phyloP scores from a whole-genome alignment of 2,888 invertebrate genomes.

The Slavum lentiscoides region DNA sequence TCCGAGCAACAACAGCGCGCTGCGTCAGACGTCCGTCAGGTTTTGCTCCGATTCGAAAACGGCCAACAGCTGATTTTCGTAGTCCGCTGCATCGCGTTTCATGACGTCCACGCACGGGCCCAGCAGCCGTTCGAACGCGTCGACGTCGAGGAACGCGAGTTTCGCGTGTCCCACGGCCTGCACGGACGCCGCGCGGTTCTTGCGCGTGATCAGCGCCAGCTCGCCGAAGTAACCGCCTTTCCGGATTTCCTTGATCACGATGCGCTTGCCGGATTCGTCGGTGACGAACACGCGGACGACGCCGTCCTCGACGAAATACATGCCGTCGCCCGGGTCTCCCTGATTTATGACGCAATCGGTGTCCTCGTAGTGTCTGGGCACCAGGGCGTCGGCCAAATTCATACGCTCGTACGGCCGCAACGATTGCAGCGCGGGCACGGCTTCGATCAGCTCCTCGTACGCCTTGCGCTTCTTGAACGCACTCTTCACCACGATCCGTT shows the following conservation, averaged over 20 bases:
- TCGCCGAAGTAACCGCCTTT: conserved; percentile 92
- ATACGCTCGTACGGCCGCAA: conserved; percentile 88
- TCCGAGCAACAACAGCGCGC: too few relatives aligned
- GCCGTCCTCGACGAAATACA: conserved; percentile 97
- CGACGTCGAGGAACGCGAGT: conserved; percentile 95
- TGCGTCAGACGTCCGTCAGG: too few relatives aligned
- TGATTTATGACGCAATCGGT: conserved; percentile 89
- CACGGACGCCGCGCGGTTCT: conserved; percentile 91
- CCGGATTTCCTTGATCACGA: conserved; percentile 64
- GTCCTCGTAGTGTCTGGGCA: conserved; percentile 75
- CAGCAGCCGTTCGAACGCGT: conserved; percentile 94
- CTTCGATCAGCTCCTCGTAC: conserved; percentile 91
- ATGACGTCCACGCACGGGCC: conserved; percentile 96
- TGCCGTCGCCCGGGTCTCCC: conserved; percentile 92
- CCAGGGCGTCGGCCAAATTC: conserved; percentile 94
- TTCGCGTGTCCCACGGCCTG: conserved; percentile 84
- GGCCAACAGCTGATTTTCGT: conserved; percentile 92
- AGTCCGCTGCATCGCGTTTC: conserved; percentile 96
- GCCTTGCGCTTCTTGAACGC: conserved; percentile 97
- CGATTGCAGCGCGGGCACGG: conserved; percentile 89
- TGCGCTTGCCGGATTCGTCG: conserved; percentile 73
- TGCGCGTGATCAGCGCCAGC: conserved; percentile 93
- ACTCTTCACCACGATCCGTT: conserved; percentile 92
- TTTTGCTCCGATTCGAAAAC: conserved; percentile 88
- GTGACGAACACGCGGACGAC: conserved; percentile 82